Evolutionary conservation across 2,797 vertebrate species (phyloP), one percentile per base, ranked within the genome.

Genomic region (Sebastes taczanowskii): DNA sequence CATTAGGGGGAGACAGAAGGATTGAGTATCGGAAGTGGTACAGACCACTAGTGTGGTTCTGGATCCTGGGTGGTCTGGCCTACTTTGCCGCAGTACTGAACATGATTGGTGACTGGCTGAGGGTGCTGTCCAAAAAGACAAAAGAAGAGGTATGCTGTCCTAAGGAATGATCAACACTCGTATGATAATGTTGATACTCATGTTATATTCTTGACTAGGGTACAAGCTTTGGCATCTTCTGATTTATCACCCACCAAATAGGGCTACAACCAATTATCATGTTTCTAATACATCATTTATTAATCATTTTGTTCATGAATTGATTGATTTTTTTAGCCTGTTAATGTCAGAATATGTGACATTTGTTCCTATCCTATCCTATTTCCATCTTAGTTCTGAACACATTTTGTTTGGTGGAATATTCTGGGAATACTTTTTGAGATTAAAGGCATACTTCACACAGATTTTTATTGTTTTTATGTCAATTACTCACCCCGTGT

Each of bases 1-100:
- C 1, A 82, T 30, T 67, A 95, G 98, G 98, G 63, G 97, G 97
- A 87, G 97, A 98, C 77, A 86, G 96, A 73, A 94, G 93, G 75
- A 98, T 97, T 79, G 95, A 96, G 77, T 99, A 99, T 82, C 96
- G 97, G 52, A 97, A 97, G 74, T 98, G 97, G 98, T 99, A 99
- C 86, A 97, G 98, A 74, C 98, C 98, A 0, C 93, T 99, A 6
- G 98, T 99, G 58, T 99, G 97, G 98, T 98, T 99, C 89, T 99
- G 98, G 98, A 99, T 99, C 87, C 95, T 99, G 67, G 97, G 98
- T 46, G 98, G 98, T 62, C 95, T 99, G 77, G 98, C 97, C 60
- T 99, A 99, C 90, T 99, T 99, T 91, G 98, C 98, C 27, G 98
- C 98, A 2, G 98, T 99, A 20, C 95, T 99, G 86, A 99, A 98